Evolutionary conservation across 1,140 invertebrate genomes (phyloP).

Genomic region (Drosophila pachea): DNA sequence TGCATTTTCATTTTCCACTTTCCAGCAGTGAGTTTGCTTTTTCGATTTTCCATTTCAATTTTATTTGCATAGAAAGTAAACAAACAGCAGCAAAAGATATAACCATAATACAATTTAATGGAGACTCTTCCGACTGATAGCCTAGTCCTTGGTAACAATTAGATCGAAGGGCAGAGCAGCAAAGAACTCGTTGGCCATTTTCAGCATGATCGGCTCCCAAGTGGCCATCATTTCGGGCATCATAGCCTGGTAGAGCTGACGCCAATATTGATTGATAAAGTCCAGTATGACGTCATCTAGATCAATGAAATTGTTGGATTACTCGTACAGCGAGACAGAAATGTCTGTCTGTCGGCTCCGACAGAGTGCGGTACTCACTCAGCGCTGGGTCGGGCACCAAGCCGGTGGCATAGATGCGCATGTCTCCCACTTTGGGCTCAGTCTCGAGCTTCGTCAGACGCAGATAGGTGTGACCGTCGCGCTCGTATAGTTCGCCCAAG

Average conservation of each 20-base stretch:
- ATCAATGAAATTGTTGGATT: conserved; percentile 1
- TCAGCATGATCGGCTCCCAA: conserved; percentile 67
- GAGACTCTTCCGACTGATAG: not conserved
- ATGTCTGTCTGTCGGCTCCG: not conserved
- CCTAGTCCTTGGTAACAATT: conserved; percentile 55
- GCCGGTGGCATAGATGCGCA: conserved; percentile 71
- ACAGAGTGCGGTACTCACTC: conserved; percentile 49
- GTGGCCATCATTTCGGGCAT: conserved; percentile 64
- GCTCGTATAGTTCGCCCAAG: conserved; percentile 67
- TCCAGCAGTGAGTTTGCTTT: no score
- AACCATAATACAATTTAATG: conserved; percentile 21
- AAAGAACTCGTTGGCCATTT: conserved; percentile 68
- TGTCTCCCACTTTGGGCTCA: conserved; percentile 69
- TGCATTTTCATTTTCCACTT: no score
- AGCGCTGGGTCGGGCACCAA: conserved; percentile 72
- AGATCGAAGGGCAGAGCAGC: conserved; percentile 66
- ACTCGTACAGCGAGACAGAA: no score
- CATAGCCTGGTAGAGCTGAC: conserved; percentile 62
- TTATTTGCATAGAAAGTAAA: conserved; percentile 60
- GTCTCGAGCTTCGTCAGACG: conserved; percentile 64
- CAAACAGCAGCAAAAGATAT: conserved; percentile 46
- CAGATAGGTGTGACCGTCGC: conserved; percentile 71
- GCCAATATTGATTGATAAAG: conserved; percentile 77
- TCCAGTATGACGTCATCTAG: conserved; percentile 73
- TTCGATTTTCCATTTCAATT: conserved; percentile 3